Conservation (phyloP, 2,113 vertebrate genomes). For the Arenaria interpres region DNA sequence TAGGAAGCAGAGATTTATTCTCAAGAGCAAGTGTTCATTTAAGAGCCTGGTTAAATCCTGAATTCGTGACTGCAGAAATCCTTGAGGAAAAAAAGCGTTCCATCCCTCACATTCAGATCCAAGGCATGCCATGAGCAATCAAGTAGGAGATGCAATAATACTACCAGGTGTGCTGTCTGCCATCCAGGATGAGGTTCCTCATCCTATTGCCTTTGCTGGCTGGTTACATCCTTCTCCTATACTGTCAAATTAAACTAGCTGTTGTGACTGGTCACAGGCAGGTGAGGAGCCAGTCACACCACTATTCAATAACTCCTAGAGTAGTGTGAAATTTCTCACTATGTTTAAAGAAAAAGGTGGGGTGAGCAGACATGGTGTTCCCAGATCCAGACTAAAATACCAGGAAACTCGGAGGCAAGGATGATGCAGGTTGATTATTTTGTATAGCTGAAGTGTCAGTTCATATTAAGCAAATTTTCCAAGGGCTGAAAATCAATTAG, state of each 20-base stretch:
- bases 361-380: not conserved
- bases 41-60: not conserved
- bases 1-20: not conserved
- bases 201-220: not conserved
- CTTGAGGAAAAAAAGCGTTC: not conserved
- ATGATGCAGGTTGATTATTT: not conserved
- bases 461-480: not conserved
- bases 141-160: not conserved
- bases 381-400: not conserved
- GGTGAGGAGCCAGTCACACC: not conserved
- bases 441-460: not conserved
- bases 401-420: not conserved
- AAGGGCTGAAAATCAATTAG: not conserved
- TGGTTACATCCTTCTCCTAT: not conserved
- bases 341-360: not conserved
- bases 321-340: not conserved
- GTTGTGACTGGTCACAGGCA: not conserved
- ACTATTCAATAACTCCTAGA: not conserved
- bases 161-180: not conserved
- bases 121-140: not conserved
- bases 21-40: not conserved
- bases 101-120: not conserved
- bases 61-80: not conserved
- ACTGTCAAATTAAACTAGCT: not conserved
- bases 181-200: not conserved